Percentiles rank a stretch among this genome's conserved stretches.
Evolutionary conservation across 2,113 vertebrate species (phyloP).

Genomic region (Atlantisia rogersi): DNA sequence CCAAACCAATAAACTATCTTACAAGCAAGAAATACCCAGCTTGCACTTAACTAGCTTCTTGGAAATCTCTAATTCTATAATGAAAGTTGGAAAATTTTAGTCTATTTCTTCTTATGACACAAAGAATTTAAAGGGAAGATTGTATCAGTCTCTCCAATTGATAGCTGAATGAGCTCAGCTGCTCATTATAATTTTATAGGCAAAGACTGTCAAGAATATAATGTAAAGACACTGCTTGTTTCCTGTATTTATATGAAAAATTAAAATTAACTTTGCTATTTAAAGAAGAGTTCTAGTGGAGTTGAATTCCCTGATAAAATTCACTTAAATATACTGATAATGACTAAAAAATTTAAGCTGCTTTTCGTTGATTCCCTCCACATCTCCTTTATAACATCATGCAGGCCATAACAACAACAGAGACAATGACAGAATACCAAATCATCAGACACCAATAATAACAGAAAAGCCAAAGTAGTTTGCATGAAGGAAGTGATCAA

Average conservation of each 20-base stretch:
- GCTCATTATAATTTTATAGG: not conserved
- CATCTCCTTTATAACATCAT: not conserved
- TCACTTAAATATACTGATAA: not conserved
- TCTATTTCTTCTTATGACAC: not conserved
- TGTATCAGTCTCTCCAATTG: not conserved
- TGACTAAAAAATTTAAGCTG: not conserved
- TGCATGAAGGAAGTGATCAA: constrained; percentile 1
- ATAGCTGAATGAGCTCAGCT: not conserved
- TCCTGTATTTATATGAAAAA: not conserved
- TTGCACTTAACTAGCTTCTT: not conserved
- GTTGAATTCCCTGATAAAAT: not conserved
- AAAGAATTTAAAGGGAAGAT: not conserved
- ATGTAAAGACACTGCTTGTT: not conserved
- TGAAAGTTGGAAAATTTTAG: not conserved
- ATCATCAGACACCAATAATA: not conserved
- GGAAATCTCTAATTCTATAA: not conserved
- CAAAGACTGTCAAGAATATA: not conserved
- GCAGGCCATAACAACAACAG: not conserved
- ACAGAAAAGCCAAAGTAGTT: not conserved
- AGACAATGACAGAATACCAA: not conserved
- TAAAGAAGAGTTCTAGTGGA: not conserved
- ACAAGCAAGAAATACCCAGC: not conserved
- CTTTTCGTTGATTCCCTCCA: not conserved
- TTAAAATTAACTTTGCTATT: not conserved
- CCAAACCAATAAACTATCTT: not conserved